phyloP scores from a whole-genome alignment of 2,888 invertebrate genomes.

The Smittia aterrima region DNA sequence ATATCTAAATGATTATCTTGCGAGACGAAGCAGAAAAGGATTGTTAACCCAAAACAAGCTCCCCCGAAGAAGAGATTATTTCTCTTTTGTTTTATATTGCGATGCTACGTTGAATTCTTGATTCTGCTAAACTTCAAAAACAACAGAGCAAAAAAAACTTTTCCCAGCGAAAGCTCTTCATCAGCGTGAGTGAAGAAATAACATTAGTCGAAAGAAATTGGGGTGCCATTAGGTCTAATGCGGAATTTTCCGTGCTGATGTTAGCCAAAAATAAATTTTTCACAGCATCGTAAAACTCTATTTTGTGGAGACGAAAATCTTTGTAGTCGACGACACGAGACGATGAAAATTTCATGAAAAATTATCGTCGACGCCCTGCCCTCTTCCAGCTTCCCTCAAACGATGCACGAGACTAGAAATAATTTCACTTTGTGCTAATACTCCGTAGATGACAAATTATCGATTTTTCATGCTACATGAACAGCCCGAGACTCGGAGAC shows the following conservation, averaged over 20 bases:
- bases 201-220: not conserved
- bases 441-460: constrained; percentile 31
- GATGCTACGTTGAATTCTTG: not conserved
- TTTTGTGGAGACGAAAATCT: not conserved
- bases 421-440: constrained; percentile 24
- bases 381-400: not conserved
- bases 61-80: too few relatives aligned
- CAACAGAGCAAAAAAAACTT: not conserved
- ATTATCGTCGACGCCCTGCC: not conserved
- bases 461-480: constrained; percentile 23
- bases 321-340: not conserved
- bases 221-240: constrained; percentile 22
- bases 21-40: not conserved
- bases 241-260: not conserved
- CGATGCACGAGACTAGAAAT: not conserved
- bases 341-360: constrained; percentile 5
- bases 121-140: not conserved
- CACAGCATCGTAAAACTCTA: not conserved
- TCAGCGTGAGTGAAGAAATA: not conserved
- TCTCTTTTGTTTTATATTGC: not conserved
- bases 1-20: not conserved
- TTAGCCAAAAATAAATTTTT: not conserved
- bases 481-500: not conserved
- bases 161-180: not conserved
- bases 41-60: not conserved